Evolutionary conservation across 2,888 invertebrate species (phyloP).

Genomic region (Orchesella flavescens): DNA sequence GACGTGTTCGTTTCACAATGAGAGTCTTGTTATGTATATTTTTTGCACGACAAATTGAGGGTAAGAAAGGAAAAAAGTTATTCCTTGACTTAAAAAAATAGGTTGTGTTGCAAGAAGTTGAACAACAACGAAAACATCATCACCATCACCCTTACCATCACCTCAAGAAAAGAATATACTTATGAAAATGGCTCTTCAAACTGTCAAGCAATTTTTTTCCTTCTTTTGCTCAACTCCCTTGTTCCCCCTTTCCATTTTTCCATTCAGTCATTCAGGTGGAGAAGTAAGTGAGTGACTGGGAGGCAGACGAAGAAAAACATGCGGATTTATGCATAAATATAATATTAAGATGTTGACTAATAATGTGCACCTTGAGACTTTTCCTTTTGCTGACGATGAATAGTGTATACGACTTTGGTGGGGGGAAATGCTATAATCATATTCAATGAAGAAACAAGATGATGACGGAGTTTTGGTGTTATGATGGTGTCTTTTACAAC

Average conservation of each 20-base stretch:
- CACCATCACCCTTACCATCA: background rate
- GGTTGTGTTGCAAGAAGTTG: too few species aligned
- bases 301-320: background rate
- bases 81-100: too few species aligned
- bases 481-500: too few species aligned
- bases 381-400: background rate
- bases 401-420: too few species aligned
- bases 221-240: too few species aligned
- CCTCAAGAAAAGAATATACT: background rate
- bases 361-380: slow-evolving; percentile 1
- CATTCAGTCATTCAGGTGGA: background rate
- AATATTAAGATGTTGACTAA: background rate
- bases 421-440: background rate
- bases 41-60: too few species aligned
- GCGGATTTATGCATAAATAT: slow-evolving; percentile 15
- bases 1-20: too few species aligned
- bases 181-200: too few species aligned
- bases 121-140: background rate
- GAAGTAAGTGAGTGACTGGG: background rate
- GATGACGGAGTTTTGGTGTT: background rate
- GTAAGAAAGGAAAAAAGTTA: too few species aligned
- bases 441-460: slow-evolving; percentile 7
- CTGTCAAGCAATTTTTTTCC: too few species aligned
- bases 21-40: too few species aligned
- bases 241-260: too few species aligned